These are phyloP conservation scores for Lasioglossum vierecki DNA, from an alignment of 2,888 invertebrate species.

Conservation along the genomic window DNA sequence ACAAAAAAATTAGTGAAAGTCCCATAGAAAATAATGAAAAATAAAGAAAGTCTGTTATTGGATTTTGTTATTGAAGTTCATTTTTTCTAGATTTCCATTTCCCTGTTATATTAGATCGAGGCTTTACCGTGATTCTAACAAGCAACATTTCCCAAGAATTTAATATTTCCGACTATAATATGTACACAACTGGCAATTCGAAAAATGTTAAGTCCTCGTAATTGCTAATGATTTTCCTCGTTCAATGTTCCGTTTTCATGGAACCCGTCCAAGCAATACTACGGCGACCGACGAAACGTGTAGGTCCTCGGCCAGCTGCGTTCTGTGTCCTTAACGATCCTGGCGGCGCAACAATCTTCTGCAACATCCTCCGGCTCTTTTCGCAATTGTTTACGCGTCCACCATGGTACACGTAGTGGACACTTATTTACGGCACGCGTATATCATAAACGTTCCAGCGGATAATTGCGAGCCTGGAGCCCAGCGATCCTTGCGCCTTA, in stretches of 20 bases:
- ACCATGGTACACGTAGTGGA: slow-evolving; percentile 27
- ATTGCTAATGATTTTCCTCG: slow-evolving; percentile 22
- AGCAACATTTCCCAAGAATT: slow-evolving; percentile 14
- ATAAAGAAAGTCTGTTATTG: too few species aligned
- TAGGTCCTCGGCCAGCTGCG: neutral
- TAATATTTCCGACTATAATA: slow-evolving; percentile 10
- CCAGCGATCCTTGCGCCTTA: slow-evolving; percentile 27
- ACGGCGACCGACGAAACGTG: neutral
- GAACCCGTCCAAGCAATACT: neutral
- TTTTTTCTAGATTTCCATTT: too few species aligned
- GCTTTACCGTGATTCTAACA: neutral
- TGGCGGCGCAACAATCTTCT: neutral
- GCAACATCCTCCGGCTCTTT: slow-evolving; percentile 1
- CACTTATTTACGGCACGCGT: slow-evolving; percentile 26
- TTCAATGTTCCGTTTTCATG: neutral
- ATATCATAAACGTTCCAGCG: slow-evolving; percentile 22
- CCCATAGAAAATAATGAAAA: too few species aligned
- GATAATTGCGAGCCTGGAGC: slow-evolving; percentile 21
- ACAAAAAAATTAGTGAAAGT: too few species aligned
- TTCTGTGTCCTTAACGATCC: slow-evolving; percentile 15
- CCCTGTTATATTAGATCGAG: too few species aligned
- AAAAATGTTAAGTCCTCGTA: neutral
- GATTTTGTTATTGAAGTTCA: too few species aligned
- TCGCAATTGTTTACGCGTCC: slow-evolving; percentile 32
- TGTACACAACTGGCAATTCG: neutral